Base-by-base conservation (phyloP, 2,113 vertebrate genomes). In the Pungitius pungitius region DNA sequence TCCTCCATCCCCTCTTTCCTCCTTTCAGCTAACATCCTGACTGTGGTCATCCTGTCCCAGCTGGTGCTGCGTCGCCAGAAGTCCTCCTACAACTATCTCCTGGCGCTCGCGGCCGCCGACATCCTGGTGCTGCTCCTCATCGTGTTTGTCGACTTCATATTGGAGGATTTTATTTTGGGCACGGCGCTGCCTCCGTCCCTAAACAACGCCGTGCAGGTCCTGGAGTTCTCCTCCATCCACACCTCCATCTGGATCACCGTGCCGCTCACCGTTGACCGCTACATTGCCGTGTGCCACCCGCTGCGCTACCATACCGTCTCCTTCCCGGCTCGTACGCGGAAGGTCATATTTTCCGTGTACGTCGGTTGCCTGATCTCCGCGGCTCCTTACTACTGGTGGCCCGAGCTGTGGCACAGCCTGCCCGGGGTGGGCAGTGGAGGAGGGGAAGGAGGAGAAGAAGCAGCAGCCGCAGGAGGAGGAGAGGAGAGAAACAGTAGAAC, bases 211-310 rank as follows among this genome's bases (percentile, higher is more conserved):
- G 95, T 99, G 17, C 96, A 96, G 84, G 96, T 98, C 1, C 80
- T 99, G 90, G 97, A 99, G 66, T 99, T 99, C 90, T 97, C 96
- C 18, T 96, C 97, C 83, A 97, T 99, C 84, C 97, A 99, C 87
- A 98, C 97, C 1, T 99, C 97, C 74, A 97, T 98, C 35, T 99
- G 97, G 97, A 97, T 99, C 77, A 97, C 97, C 0, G 97, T 99
- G 0, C 97, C 97, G 0, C 88, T 99, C 30, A 99, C 97, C 1
- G 93, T 99, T 0, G 97, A 99, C 70, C 94, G 97, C 22, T 99
- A 99, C 69, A 97, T 99, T 0, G 97, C 97, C 0, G 97, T 98
- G 57, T 99, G 97, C 85, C 97, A 98, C 84, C 97, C 97, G 0
- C 94, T 99, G n/a, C 95, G 94, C 72, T 98, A 99, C 82, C 96